These are phyloP conservation scores for Tichodroma muraria DNA, from an alignment of 2,113 vertebrate species.

Conservation along the genomic window DNA sequence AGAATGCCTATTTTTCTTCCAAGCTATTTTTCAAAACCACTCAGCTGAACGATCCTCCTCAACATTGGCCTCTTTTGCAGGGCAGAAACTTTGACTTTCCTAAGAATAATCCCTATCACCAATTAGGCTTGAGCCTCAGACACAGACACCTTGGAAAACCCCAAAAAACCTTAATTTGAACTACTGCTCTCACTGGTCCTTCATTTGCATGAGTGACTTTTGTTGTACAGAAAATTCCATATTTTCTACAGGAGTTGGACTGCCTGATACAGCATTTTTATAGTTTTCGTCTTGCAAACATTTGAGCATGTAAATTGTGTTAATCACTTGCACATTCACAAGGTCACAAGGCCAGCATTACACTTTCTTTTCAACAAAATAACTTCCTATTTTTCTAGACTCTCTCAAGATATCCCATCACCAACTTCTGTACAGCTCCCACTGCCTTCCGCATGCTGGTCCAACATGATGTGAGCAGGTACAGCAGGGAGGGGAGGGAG, in stretches of 20 bases:
- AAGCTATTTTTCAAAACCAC: background rate
- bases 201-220: background rate
- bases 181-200: background rate
- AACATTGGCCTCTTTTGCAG: background rate
- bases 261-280: background rate
- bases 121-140: background rate
- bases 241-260: background rate
- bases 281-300: background rate
- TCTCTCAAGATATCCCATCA: conserved; percentile 75
- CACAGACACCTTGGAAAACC: background rate
- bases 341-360: background rate
- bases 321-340: background rate
- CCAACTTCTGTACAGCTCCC: conserved; percentile 74
- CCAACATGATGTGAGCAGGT: conserved; percentile 74
- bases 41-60: background rate
- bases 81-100: background rate
- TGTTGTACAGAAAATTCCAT: background rate
- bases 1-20: background rate
- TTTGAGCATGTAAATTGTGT: background rate
- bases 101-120: background rate
- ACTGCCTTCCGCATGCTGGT: conserved; percentile 77
- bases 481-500: background rate
- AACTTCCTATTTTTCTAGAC: conserved; percentile 47
- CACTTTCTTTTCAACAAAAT: background rate
- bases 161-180: background rate